Evolutionary conservation across 2,888 invertebrate genomes (phyloP).

Genomic region (Iselma pallidipennis): DNA sequence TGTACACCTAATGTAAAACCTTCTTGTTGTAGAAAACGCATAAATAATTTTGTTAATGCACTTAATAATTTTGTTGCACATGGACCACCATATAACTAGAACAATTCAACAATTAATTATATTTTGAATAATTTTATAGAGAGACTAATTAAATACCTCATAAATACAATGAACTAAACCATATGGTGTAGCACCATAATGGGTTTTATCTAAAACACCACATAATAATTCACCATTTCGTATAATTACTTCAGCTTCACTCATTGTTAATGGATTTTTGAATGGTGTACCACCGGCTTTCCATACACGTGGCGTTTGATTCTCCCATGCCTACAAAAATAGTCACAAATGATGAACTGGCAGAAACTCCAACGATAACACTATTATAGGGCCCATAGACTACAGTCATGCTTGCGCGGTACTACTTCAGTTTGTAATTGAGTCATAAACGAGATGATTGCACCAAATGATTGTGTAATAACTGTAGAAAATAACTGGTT

Average conservation of each 20-base stretch:
- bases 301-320: conserved; percentile 61
- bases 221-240: conserved; percentile 83
- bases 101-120: conserved; percentile 26
- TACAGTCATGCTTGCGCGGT: too few relatives aligned
- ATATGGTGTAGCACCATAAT: conserved; percentile 94
- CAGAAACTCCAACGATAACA: too few relatives aligned
- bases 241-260: conserved; percentile 91
- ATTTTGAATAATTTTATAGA: not conserved
- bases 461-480: too few relatives aligned
- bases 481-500: too few relatives aligned
- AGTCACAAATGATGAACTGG: not conserved
- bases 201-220: conserved; percentile 95
- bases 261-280: conserved; percentile 66
- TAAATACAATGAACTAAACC: conserved; percentile 94
- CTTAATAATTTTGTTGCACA: conserved; percentile 82
- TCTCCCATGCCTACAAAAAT: conserved; percentile 65
- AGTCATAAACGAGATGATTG: too few relatives aligned
- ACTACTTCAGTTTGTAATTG: too few relatives aligned
- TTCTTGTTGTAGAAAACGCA: conserved; percentile 82
- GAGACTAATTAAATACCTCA: conserved; percentile 62
- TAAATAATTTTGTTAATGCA: conserved; percentile 90
- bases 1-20: conserved; percentile 96
- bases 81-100: conserved; percentile 84
- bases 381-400: too few relatives aligned
- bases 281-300: conserved; percentile 69